Percentiles rank a stretch among this genome's conserved stretches.
phyloP scores from a whole-genome alignment of 2,797 vertebrate species.

The Scolopax rusticola region DNA sequence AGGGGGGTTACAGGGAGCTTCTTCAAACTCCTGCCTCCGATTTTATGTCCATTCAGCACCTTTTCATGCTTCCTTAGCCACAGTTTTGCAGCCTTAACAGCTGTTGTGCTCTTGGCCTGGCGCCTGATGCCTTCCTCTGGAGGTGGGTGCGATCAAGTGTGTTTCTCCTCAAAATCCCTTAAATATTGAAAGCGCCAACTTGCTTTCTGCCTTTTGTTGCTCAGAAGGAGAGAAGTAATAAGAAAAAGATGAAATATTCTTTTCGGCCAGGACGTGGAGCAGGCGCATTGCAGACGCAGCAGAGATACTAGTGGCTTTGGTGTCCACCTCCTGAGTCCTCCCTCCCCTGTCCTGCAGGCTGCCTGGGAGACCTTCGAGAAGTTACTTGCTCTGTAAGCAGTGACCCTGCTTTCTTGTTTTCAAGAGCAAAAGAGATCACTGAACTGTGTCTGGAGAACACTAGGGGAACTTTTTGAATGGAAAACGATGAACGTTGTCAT shows the following conservation, averaged over 20 bases:
- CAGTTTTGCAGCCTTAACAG: not conserved
- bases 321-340: not conserved
- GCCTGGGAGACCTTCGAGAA: not conserved
- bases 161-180: not conserved
- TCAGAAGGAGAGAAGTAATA: not conserved
- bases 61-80: not conserved
- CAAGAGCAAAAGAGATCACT: not conserved
- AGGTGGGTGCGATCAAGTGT: not conserved
- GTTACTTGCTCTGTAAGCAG: not conserved
- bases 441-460: not conserved
- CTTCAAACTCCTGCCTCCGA: not conserved
- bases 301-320: not conserved
- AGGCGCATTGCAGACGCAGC: not conserved
- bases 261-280: not conserved
- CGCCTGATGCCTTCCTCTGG: not conserved
- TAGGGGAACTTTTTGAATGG: not conserved
- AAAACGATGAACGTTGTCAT: fast-evolving
- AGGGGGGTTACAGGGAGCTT: not conserved
- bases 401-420: not conserved
- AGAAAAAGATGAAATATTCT: not conserved
- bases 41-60: not conserved
- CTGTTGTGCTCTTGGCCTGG: not conserved
- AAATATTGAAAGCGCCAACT: not conserved
- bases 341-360: not conserved
- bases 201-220: not conserved